Percentiles rank a stretch among this genome's conserved stretches.
These are phyloP conservation scores for Neomorphus geoffroyi DNA, from an alignment of 2,797 vertebrate genomes.

Conservation along the genomic window DNA sequence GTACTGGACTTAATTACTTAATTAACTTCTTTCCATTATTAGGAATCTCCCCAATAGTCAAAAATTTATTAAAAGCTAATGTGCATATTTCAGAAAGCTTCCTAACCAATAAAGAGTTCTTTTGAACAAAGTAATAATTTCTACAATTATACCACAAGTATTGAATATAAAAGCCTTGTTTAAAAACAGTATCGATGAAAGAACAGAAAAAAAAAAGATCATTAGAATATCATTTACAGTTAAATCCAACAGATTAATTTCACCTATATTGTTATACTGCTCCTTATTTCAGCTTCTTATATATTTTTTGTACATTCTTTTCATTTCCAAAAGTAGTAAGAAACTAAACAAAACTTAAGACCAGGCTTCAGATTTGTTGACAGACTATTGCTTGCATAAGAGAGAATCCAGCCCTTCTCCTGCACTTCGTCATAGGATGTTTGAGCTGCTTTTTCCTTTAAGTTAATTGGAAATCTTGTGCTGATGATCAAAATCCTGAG, in stretches of 20 bases:
- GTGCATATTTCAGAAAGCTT: not conserved
- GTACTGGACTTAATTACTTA: constrained; percentile 8
- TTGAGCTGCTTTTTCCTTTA: not conserved
- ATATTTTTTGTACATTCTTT: not conserved
- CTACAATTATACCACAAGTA: not conserved
- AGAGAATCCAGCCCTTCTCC: not conserved
- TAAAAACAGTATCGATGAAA: not conserved
- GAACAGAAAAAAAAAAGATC: not conserved
- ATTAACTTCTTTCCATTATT: constrained; percentile 19
- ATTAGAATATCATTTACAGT: not conserved
- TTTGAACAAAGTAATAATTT: not conserved
- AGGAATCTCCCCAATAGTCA: not conserved
- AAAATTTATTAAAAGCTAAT: constrained; percentile 12
- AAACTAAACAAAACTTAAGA: not conserved
- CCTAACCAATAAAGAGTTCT: not conserved
- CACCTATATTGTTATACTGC: not conserved
- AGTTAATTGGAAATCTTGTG: not conserved
- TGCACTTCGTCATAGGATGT: not conserved
- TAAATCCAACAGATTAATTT: not conserved
- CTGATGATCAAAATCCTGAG: not conserved
- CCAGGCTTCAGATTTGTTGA: not conserved
- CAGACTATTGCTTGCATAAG: not conserved
- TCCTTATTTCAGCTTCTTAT: not conserved
- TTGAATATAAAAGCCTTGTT: not conserved
- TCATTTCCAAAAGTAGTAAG: not conserved